A percentile compares a stretch with the other conserved stretches of the same genome.
phyloP scores from a whole-genome alignment of 2,888 invertebrate genomes.

The Andrena bucephala region DNA sequence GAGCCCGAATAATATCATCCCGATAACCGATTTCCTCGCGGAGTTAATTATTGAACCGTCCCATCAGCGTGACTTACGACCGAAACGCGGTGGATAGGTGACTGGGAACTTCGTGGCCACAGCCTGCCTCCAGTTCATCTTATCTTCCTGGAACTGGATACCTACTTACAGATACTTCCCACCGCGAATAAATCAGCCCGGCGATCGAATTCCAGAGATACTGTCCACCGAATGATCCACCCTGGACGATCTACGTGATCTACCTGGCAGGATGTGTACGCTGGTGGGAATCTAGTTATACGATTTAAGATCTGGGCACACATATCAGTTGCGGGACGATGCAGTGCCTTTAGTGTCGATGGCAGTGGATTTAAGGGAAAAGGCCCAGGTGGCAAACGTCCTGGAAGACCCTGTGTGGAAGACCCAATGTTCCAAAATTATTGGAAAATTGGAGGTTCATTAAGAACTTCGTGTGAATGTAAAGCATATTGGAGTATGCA shows the following conservation, averaged over 20 bases:
- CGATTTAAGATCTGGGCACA: no score
- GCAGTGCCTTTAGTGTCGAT: no score
- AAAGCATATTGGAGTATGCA: no score
- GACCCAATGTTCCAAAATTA: no score
- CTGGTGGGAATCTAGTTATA: not conserved
- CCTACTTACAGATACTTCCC: constrained; percentile 77
- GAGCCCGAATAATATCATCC: constrained; percentile 76
- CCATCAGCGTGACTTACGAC: constrained; percentile 79
- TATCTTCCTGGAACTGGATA: constrained; percentile 74
- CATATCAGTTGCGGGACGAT: no score
- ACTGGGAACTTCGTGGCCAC: constrained; percentile 58
- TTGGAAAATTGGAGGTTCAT: no score
- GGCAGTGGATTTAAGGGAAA: no score
- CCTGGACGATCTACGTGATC: not conserved
- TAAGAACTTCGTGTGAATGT: no score
- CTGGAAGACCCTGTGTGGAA: no score
- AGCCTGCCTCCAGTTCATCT: constrained; percentile 61
- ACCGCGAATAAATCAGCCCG: constrained; percentile 74
- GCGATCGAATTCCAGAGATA: constrained; percentile 57
- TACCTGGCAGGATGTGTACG: not conserved
- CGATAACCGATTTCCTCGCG: constrained; percentile 80
- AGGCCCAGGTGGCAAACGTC: no score
- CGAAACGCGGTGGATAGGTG: constrained; percentile 69
- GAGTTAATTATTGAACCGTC: constrained; percentile 83
- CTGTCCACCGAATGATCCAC: constrained; percentile 40